Conservation (phyloP, 2,113 vertebrate genomes). For the Ochotona princeps region DNA sequence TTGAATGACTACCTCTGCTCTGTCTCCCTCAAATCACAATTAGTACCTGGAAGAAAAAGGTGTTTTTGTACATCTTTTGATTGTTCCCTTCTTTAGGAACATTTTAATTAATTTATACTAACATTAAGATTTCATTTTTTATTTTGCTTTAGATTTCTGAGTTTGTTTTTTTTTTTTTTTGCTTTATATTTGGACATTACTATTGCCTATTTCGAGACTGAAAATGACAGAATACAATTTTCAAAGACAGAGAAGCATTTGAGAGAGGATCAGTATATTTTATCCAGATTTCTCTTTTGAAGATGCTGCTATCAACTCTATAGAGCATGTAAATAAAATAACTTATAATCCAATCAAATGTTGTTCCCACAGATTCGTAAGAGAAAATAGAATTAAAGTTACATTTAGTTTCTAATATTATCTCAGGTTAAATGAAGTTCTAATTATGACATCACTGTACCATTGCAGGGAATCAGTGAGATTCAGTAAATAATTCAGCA, state of each 20-base stretch:
- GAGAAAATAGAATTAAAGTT: constrained; percentile 33
- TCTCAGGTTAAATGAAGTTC: constrained; percentile 57
- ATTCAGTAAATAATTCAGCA: background rate
- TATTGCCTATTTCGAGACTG: background rate
- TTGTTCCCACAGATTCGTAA: background rate
- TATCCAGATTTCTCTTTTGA: constrained; percentile 37
- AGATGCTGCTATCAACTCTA: constrained; percentile 5
- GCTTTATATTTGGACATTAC: background rate
- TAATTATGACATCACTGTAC: background rate
- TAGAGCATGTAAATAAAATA: constrained; percentile 21
- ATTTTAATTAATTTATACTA: background rate
- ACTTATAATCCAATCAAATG: background rate
- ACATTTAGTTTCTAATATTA: constrained; percentile 32
- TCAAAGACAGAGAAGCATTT: background rate
- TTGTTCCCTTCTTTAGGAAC: too few species aligned
- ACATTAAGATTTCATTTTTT: background rate
- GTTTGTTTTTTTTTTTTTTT: background rate
- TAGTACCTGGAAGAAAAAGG: background rate
- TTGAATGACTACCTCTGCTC: background rate
- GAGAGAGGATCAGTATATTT: background rate
- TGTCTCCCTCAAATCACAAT: background rate
- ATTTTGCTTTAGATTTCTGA: too few species aligned
- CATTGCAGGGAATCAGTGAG: background rate
- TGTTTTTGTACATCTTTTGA: background rate
- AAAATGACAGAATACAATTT: background rate